Base-by-base conservation (phyloP, 37 sponge, comb jelly and placozoan species). In the Haliclona indistincta region DNA sequence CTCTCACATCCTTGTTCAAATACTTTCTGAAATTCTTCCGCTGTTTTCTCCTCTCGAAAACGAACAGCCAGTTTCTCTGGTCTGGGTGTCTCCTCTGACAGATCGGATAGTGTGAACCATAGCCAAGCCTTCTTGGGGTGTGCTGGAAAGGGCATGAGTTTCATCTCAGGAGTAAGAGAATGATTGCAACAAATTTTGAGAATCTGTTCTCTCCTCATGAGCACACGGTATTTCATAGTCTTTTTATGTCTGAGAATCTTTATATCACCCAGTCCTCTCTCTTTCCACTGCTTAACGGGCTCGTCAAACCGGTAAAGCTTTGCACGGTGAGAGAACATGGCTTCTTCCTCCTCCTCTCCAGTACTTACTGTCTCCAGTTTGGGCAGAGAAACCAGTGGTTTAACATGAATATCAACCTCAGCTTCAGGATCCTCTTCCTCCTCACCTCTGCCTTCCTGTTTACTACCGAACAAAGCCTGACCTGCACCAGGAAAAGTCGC, bases 171-270 rank as follows among this genome's bases (percentile, higher is more conserved):
- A 47, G 79, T 82, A 33, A 97, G 77, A 75, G 45, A 78, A 45
- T 94, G 95, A 54, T 94, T 97, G 44, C 92, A 91, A 75, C 98
- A 97, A 15, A 97, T 34, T 67, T 91, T 97, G 68, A 81, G 69
- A 7, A 88, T 84, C 52, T 85, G 89, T 52, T 97, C 98, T 43
- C 98, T 78, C 39, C 98, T 63, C 96, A 95, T 91, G n/a, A 95
- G 53, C 22, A 90, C 34, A 22, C 96, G 75, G 45, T 54, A 40
- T 47, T 76, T 77, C 4, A 80, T 77, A 43, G 80, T 89, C 28
- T 19, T 15, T 30, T 53, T 77, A 56, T 81, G 63, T 32, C 58
- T 71, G 3, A 89, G 61, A 5, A 94, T 81, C 83, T 86, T 89
- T 30, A 94, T 81, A 28, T 82, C 83, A 1, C 92, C 92, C 61